phyloP scores from a whole-genome alignment of 1,140 invertebrate species.

The Diuraphis noxia region DNA sequence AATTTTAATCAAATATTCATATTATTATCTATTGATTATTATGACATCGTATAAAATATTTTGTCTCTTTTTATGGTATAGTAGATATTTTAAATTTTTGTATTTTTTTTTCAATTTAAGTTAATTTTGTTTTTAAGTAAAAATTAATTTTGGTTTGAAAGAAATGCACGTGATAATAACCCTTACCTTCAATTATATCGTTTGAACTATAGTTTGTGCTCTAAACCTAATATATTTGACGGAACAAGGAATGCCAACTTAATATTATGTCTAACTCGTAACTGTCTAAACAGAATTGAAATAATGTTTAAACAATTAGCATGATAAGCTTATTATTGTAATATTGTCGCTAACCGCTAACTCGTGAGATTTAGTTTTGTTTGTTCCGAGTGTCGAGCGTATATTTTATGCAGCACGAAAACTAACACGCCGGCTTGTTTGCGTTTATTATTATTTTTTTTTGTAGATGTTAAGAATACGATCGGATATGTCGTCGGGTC shows the following conservation, averaged over 20 bases:
- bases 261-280: neutral
- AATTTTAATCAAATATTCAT: no score
- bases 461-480: slow-evolving; percentile 40
- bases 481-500: slow-evolving; percentile 29
- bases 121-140: no score
- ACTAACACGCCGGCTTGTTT: slow-evolving; percentile 43
- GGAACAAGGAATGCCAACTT: neutral
- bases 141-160: no score
- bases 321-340: neutral
- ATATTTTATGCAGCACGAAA: slow-evolving; percentile 22
- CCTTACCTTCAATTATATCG: neutral
- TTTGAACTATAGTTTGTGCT: neutral
- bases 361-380: neutral
- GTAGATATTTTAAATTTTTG: no score
- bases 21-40: no score
- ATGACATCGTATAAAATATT: no score
- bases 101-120: no score
- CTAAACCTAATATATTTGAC: neutral
- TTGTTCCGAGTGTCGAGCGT: neutral
- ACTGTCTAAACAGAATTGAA: neutral
- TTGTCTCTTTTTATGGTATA: no score
- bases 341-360: neutral
- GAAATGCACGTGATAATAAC: neutral
- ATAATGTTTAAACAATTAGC: neutral
- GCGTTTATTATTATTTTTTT: slow-evolving; percentile 42